Conservation (phyloP, 1,140 invertebrate species). For the Megalonaias nervosa region DNA sequence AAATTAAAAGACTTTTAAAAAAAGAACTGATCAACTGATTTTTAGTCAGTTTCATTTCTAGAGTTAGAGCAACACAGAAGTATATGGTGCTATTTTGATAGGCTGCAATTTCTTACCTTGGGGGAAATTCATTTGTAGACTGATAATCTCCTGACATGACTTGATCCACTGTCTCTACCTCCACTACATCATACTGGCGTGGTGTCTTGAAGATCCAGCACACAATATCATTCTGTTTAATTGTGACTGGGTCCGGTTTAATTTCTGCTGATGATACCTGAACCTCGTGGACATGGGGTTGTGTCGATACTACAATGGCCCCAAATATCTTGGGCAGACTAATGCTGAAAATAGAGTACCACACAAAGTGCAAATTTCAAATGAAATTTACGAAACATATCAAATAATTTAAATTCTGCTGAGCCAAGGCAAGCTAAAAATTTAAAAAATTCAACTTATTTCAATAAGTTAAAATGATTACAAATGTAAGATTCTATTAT, state of each 20-base stretch:
- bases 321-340: conserved; percentile 65
- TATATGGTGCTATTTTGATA: no score
- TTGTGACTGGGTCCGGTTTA: conserved; percentile 62
- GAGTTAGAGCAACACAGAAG: no score
- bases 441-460: no score
- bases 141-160: conserved; percentile 40
- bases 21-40: no score
- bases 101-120: conserved; percentile 13
- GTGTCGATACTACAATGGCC: conserved; percentile 66
- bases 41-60: no score
- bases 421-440: no score
- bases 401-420: no score
- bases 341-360: conserved; percentile 42
- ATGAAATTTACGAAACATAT: no score
- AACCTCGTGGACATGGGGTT: conserved; percentile 68
- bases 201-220: conserved; percentile 65
- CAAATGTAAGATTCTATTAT: no score
- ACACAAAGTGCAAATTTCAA: no score
- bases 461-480: no score
- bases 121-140: conserved; percentile 44
- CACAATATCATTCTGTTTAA: conserved; percentile 68
- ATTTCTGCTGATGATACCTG: conserved; percentile 52
- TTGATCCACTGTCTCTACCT: conserved; percentile 58
- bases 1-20: no score
- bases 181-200: conserved; percentile 51